Conservation (phyloP, 2,888 invertebrate species). For the Terebella lapidaria region DNA sequence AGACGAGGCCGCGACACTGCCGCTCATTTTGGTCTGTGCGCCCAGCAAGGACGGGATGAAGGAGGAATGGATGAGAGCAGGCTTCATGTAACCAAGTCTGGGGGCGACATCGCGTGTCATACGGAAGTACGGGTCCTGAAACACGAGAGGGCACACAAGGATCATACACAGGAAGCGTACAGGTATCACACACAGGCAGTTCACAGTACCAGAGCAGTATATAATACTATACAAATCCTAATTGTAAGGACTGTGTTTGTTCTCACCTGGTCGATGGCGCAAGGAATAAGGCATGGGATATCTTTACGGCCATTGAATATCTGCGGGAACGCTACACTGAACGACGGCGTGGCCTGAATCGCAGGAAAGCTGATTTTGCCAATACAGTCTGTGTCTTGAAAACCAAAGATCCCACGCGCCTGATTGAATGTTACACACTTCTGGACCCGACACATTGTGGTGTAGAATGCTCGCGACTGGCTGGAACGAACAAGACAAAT, state of each 20-base stretch:
- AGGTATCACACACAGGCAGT: no score
- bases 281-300: constrained; percentile 83
- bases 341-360: constrained; percentile 90
- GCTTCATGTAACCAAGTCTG: constrained; percentile 78
- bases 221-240: no score
- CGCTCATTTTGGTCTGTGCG: constrained; percentile 96
- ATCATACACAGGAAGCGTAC: background rate
- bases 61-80: constrained; percentile 77
- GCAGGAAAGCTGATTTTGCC: constrained; percentile 97
- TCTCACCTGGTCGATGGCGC: constrained; percentile 89
- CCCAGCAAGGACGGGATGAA: constrained; percentile 95
- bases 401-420: constrained; percentile 96
- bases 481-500: constrained; percentile 55
- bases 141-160: no score
- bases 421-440: constrained; percentile 96
- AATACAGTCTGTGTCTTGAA: constrained; percentile 89
- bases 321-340: constrained; percentile 65
- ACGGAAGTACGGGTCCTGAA: constrained; percentile 91
- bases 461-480: constrained; percentile 83
- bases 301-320: constrained; percentile 74
- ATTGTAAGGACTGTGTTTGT: no score
- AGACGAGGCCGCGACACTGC: constrained; percentile 87
- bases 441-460: constrained; percentile 86
- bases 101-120: constrained; percentile 99
- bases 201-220: no score